Percentiles rank a stretch among this genome's conserved stretches.
phyloP scores from a whole-genome alignment of 2,113 vertebrate genomes.

The Guaruba guarouba region DNA sequence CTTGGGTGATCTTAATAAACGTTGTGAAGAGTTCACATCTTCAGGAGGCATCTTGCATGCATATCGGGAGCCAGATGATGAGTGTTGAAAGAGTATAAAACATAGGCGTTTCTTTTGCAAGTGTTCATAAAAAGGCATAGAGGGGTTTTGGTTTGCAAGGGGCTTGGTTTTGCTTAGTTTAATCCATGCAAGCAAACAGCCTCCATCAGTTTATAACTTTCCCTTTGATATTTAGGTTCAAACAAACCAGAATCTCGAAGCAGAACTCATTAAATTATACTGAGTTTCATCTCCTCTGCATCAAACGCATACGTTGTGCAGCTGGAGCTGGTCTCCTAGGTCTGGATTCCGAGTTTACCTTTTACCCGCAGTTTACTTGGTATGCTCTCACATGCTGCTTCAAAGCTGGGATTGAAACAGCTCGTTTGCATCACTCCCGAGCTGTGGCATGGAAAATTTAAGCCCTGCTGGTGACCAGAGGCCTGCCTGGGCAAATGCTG shows the following conservation, averaged over 20 bases:
- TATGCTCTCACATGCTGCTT: not conserved
- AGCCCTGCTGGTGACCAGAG: not conserved
- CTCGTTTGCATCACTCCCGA: not conserved
- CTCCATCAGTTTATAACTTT: not conserved
- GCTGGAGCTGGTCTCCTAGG: not conserved
- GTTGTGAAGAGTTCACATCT: not conserved
- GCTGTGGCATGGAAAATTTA: not conserved
- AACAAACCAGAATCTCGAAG: not conserved
- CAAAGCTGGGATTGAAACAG: not conserved
- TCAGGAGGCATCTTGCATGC: not conserved
- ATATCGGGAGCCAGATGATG: not conserved
- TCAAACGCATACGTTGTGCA: not conserved
- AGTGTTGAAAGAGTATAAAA: not conserved
- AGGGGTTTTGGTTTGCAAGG: not conserved
- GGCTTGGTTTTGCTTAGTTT: not conserved
- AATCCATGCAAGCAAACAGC: not conserved
- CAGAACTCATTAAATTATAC: not conserved
- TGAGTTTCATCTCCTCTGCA: not conserved
- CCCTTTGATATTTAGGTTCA: conserved; percentile 13
- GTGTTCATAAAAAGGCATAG: not conserved
- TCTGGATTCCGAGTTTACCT: not conserved
- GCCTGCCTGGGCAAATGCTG: not conserved
- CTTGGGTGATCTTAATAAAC: not conserved
- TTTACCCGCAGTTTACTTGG: not conserved
- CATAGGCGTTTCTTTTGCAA: not conserved